phyloP scores from a whole-genome alignment of 2,113 vertebrate species.

The Carassius gibelio region DNA sequence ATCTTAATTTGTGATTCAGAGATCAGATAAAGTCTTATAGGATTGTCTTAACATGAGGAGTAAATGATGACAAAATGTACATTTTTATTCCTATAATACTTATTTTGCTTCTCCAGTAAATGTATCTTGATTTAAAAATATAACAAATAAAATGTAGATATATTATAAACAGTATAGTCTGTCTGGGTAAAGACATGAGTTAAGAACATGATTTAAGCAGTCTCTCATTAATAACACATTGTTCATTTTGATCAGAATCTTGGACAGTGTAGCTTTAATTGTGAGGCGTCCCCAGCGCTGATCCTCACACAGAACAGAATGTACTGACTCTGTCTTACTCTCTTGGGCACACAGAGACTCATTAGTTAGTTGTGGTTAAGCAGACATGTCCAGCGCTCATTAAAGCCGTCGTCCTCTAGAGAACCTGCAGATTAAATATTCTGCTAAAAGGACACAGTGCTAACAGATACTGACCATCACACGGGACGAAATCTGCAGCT shows the following conservation, averaged over 20 bases:
- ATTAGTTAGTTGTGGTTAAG: background rate
- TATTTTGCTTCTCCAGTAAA: too few species aligned
- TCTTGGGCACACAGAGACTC: background rate
- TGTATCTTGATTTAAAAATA: too few species aligned
- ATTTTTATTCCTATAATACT: too few species aligned
- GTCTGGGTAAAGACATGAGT: background rate
- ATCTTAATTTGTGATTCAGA: background rate
- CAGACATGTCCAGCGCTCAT: background rate
- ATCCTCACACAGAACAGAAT: background rate
- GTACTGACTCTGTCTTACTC: background rate
- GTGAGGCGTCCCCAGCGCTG: background rate
- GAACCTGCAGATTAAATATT: background rate
- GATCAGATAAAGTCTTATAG: too few species aligned
- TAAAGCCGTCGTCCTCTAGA: background rate
- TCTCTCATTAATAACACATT: background rate
- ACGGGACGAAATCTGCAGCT: background rate
- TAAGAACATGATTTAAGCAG: background rate
- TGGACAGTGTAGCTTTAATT: background rate
- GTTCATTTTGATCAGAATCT: background rate
- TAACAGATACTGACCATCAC: background rate
- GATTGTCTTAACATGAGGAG: too few species aligned
- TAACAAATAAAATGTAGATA: too few species aligned
- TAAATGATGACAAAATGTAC: too few species aligned
- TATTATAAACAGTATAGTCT: too few species aligned
- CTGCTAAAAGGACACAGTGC: background rate